Percentiles rank a stretch among this genome's conserved stretches.
Conservation (phyloP, 2,888 invertebrate genomes). For the Sarcophaga rosellei region DNA sequence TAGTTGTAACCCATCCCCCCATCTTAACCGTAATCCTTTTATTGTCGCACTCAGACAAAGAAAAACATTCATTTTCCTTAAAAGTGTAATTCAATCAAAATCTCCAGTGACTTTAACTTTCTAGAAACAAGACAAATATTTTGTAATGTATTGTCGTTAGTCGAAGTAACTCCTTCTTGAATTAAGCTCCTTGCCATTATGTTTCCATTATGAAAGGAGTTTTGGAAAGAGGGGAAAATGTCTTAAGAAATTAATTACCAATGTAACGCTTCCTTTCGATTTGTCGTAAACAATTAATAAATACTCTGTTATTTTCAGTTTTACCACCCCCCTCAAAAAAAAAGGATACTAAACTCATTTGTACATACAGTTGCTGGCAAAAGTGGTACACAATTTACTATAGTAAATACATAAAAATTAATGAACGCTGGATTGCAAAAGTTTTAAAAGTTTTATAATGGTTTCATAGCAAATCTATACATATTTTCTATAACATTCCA, state of each 20-base stretch:
- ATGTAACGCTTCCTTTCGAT: constrained; percentile 68
- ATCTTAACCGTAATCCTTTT: constrained; percentile 25
- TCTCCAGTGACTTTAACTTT: constrained; percentile 61
- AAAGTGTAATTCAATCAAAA: constrained; percentile 64
- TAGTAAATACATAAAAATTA: too few relatives aligned
- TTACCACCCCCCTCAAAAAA: neutral
- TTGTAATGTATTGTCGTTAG: neutral
- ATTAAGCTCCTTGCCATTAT: neutral
- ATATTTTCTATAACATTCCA: too few relatives aligned
- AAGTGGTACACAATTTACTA: neutral
- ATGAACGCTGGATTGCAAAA: neutral
- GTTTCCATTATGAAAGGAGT: neutral
- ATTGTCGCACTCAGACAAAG: constrained; percentile 19
- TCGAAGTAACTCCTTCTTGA: constrained; percentile 8
- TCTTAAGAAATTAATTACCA: constrained; percentile 67
- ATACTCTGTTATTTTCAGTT: constrained; percentile 53
- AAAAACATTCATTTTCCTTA: constrained; percentile 60
- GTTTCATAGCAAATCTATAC: too few relatives aligned
- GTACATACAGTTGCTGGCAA: constrained; percentile 7
- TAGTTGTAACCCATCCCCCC: neutral
- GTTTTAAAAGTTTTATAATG: neutral
- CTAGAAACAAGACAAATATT: neutral
- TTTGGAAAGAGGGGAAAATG: constrained; percentile 26
- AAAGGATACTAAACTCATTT: neutral
- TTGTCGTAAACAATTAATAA: constrained; percentile 69